Conservation (phyloP, 2,797 vertebrate genomes). For the Coranthus polyacanthus region DNA sequence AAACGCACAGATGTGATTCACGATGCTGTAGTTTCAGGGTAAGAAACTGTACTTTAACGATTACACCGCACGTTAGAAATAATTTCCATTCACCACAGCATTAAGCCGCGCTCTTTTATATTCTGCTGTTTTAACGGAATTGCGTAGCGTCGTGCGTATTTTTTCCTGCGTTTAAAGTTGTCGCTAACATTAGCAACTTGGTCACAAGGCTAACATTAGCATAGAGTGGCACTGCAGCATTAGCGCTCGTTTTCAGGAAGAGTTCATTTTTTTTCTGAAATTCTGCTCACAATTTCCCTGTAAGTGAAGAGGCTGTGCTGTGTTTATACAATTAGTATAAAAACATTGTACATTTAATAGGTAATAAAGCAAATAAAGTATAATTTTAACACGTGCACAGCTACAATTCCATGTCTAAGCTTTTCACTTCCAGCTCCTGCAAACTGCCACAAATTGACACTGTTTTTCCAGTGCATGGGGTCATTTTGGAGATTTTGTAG, state of each 20-base stretch:
- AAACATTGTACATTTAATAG: fast-evolving
- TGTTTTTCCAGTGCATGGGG: neutral
- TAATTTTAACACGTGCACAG: neutral
- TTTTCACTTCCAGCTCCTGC: neutral
- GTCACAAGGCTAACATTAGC: constrained; percentile 41
- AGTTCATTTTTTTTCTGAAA: neutral
- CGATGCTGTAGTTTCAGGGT: constrained; percentile 5
- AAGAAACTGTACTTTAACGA: neutral
- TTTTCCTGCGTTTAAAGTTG: neutral
- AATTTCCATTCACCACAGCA: neutral
- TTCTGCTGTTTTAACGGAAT: neutral
- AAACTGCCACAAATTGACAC: neutral
- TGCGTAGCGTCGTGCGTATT: neutral
- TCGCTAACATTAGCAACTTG: constrained; percentile 28
- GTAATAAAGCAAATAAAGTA: neutral
- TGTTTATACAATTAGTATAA: neutral
- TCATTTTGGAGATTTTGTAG: neutral
- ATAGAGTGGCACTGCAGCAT: neutral
- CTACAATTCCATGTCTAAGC: too few species aligned
- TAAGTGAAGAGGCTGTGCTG: neutral
- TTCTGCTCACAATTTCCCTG: neutral
- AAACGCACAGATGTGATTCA: too few species aligned
- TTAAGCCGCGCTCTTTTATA: fast-evolving
- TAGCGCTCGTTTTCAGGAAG: neutral
- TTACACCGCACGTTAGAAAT: neutral